Evolutionary conservation across 2,888 invertebrate species (phyloP).

Genomic region (Camptogramma bilineatum): DNA sequence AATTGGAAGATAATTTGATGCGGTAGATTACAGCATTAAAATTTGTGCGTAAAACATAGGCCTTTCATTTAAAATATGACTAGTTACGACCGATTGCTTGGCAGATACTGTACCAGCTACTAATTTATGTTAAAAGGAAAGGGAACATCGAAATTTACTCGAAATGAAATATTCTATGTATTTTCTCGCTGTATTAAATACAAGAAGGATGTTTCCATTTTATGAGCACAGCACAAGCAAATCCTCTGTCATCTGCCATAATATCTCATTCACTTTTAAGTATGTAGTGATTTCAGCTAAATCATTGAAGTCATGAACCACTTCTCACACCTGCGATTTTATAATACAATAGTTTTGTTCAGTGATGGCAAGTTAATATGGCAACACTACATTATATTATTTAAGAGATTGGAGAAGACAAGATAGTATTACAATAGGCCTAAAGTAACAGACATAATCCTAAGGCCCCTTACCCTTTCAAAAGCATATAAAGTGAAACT

Average conservation of each 20-base stretch:
- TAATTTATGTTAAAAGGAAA: slow-evolving; percentile 32
- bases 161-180: slow-evolving; percentile 4
- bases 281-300: neutral
- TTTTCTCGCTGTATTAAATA: slow-evolving; percentile 21
- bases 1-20: slow-evolving; percentile 70
- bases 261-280: neutral
- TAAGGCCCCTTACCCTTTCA: slow-evolving; percentile 25
- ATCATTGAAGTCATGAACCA: neutral
- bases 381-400: slow-evolving; percentile 26
- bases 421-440: slow-evolving; percentile 15
- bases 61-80: slow-evolving; percentile 75
- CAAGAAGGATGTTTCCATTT: slow-evolving; percentile 12
- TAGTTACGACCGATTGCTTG: slow-evolving; percentile 70
- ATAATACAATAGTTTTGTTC: slow-evolving; percentile 19
- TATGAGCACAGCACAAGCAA: slow-evolving; percentile 5
- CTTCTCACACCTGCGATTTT: neutral
- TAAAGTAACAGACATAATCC: slow-evolving; percentile 36
- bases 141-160: slow-evolving; percentile 16
- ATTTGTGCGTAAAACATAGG: slow-evolving; percentile 79
- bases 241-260: neutral
- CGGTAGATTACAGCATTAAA: slow-evolving; percentile 56
- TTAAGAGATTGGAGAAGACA: slow-evolving; percentile 19
- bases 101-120: slow-evolving; percentile 40
- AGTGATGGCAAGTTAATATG: slow-evolving; percentile 42
- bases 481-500: slow-evolving; percentile 19